Evolutionary conservation across 2,888 invertebrate genomes (phyloP).

Genomic region (Quadroppia sp.): DNA sequence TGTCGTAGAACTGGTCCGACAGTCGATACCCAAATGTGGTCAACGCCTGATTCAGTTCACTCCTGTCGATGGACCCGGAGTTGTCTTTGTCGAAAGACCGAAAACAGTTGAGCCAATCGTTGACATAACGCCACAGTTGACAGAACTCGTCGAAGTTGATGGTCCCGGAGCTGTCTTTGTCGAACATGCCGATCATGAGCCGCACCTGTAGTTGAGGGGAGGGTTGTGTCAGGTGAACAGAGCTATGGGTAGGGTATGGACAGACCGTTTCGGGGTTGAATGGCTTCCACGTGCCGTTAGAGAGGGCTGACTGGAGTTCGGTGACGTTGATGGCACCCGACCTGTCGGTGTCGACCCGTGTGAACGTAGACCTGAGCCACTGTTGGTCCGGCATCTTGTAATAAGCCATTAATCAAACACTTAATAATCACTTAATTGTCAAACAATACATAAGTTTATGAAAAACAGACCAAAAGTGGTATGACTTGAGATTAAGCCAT

Average conservation of each 20-base stretch:
- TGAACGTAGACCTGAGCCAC: not conserved
- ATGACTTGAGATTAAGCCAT: no score
- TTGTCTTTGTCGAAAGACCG: constrained; percentile 83
- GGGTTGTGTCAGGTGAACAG: not conserved
- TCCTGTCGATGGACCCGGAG: constrained; percentile 76
- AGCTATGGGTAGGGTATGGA: not conserved
- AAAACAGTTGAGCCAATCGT: constrained; percentile 95
- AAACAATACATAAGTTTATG: no score
- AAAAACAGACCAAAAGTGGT: no score
- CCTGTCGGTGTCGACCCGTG: constrained; percentile 24
- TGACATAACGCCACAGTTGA: constrained; percentile 93
- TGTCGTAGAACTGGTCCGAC: constrained; percentile 71
- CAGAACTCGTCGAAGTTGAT: constrained; percentile 93
- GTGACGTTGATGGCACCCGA: not conserved
- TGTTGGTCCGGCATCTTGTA: constrained; percentile 5
- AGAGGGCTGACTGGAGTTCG: constrained; percentile 35
- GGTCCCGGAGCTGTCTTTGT: constrained; percentile 77
- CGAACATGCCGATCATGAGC: constrained; percentile 67
- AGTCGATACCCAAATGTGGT: constrained; percentile 74
- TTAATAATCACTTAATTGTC: no score
- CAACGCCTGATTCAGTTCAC: constrained; percentile 82
- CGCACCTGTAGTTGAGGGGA: not conserved
- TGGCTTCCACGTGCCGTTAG: constrained; percentile 31
- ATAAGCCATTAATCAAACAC: no score
- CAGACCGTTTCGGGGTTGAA: constrained; percentile 16